A percentile compares a stretch with the other conserved stretches of the same genome.
Conservation (phyloP, 1,140 invertebrate genomes). For the Venustaconcha ellipsiformis region DNA sequence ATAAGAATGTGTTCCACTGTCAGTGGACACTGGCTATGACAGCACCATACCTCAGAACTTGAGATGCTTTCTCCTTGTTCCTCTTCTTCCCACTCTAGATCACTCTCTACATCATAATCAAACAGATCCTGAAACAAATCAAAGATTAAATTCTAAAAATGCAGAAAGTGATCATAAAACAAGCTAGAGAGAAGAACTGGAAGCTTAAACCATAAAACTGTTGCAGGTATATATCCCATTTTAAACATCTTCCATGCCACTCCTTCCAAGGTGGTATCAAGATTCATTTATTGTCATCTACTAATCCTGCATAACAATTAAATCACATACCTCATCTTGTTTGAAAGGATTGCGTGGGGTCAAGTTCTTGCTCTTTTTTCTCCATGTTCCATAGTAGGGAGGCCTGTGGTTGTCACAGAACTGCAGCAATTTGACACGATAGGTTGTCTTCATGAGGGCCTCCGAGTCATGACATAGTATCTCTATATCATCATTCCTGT, state of each 20-base stretch:
- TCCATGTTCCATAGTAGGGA: constrained; percentile 97
- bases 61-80: constrained; percentile 77
- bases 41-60: constrained; percentile 66
- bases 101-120: constrained; percentile 97
- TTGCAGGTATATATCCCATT: too few species aligned
- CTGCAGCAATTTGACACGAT: constrained; percentile 82
- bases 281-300: too few species aligned
- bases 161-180: too few species aligned
- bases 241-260: too few species aligned
- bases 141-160: not conserved
- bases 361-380: constrained; percentile 81
- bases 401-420: constrained; percentile 94
- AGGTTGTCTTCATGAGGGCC: constrained; percentile 68
- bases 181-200: too few species aligned
- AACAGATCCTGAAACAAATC: constrained; percentile 72
- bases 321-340: constrained; percentile 75
- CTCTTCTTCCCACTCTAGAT: constrained; percentile 99
- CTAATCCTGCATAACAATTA: too few species aligned
- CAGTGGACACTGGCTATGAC: too few species aligned
- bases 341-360: constrained; percentile 83
- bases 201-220: too few species aligned
- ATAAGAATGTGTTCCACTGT: too few species aligned
- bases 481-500: constrained; percentile 44
- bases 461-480: constrained; percentile 48
- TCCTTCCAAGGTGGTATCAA: too few species aligned